Base-by-base conservation (phyloP, 23 tunicate genomes). In the Phallusia fumigata region DNA sequence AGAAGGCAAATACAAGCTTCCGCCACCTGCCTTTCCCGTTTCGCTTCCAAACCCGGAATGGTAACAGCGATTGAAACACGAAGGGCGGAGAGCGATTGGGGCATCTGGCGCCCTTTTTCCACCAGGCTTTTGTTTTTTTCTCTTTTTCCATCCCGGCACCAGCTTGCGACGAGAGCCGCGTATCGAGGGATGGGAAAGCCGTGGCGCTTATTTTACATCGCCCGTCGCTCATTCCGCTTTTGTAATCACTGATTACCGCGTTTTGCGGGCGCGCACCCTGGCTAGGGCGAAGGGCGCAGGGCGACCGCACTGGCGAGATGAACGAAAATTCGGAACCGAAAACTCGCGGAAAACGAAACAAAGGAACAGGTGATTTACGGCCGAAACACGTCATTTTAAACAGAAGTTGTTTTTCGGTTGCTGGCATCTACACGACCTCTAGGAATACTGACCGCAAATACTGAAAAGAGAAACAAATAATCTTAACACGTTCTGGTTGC, bases 191-290 rank as follows among this genome's bases (percentile, higher is more conserved):
- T 40, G 69, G 28, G 69, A 58, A 58, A 22, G 28, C 69, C 69
- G 69, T 24, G 69, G 69, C 69, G 69, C 28, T 58, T 58, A 58
- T 58, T 58, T 58, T 58, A 58, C 69, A 58, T 58, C 69, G 69
- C 69, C 69, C 69, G 69, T 58, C 69, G 69, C 69, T 58, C 69
- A 58, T 58, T 58, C 28, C 69, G 69, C 69, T 24, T 58, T 13
- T 58, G 69, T 58, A 58, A 58, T 58, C 69, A 58, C 69, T 58
- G 69, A 58, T 58, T 58, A 58, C 69, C 69, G 69, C 69, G 28
- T 58, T 58, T 58, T 58, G 69, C 69, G 69, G 69, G 26, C 28
- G 69, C 16, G 69, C 47, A 24, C 69, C 69, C 69, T 24, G 69
- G 69, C 69, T 22, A 3, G 28, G 28, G 15, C 69, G 69, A 58